Evolutionary conservation across 2,113 vertebrate genomes (phyloP), one percentile per base, ranked within the genome.

Genomic region (Otocyon megalotis): DNA sequence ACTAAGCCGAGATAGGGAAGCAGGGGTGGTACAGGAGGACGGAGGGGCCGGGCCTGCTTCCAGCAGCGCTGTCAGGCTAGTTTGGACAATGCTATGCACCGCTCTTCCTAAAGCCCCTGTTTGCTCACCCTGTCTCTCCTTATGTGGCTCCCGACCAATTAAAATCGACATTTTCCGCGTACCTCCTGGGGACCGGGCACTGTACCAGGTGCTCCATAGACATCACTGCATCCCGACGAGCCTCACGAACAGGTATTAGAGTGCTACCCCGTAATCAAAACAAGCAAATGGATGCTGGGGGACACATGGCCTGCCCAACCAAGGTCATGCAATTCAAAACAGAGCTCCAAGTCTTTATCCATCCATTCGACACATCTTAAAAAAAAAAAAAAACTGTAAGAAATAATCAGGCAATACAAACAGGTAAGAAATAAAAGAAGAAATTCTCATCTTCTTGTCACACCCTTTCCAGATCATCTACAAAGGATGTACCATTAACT

Each of bases 251-350:
- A 69, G 50, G 6, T 11, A 7, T n/a, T 14, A 79, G 72, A 65
- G 65, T 17, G 8, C 60, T 7, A 19, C 15, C 48, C 8, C 3
- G 1, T 53, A 8, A 22, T 48, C 12, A 37, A 85, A 65, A 35
- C 0, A 19, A 43, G 17, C 5, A 5, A 4, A 6, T 4, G 60
- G 6, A 7, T 3, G 2, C 72, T 69, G 65, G 12, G 35, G 37
- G 60, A 53, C 8, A 2, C 71, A 50, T 5, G 32, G 12, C 35
- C 22, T 28, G 35, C 28, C 26, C 35, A 20, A 22, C 26, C 35
- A 20, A 28, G 11, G 35, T n/a, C 43, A 4, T 5, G 3, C 43
- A 74, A n/a, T 56, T 35, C 54, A 9, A 81, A 87, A 58, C 22
- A 50, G 19, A 65, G 50, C 9, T 67, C n/a, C 37, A 28, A 5